Base-by-base conservation (phyloP, 2,888 invertebrate genomes). In the Athetis lepigone region DNA sequence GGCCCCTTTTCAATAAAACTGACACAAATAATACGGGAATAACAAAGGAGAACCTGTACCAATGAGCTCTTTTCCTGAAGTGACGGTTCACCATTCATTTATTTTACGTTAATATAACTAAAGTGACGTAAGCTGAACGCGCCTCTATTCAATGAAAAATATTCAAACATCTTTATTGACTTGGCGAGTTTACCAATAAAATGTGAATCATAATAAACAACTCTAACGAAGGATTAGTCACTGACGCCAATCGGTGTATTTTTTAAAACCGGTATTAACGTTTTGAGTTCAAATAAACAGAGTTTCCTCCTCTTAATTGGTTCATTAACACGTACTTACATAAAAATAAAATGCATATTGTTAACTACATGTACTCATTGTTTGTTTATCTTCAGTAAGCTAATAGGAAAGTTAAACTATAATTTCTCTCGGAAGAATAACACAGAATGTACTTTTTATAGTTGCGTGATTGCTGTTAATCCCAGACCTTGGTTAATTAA, bases 171-270 rank as follows among this genome's bases (percentile, higher is more conserved):
- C 52, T 63, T 13, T 57, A 54, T 66, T 50, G 29, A 55, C 25
- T 51, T 11, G 18, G 51, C 42, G 40, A 55, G 54, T 54, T 60
- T 29, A 47, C 9, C 40, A 72, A 58, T 64, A 47, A 71, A 61
- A 70, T 39, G 46, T 70, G 73, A 70, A 47, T 70, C 66, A 64
- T 8, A 46, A 25, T 39, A 56, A 55, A 50, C 52, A 50, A 40
- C 39, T 65, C 9, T 7, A 40, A 45, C 8, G 42, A 8, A 59
- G 16, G 4, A 21, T 43, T 58, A 65, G 52, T 70, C 67, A 66
- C 27, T 54, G 57, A 29, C 54, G 19, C 29, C 25, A 55, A 45
- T 47, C 45, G 9, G 8, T 19, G 25, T 42, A 42, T 45, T 69
- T 40, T 43, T 33, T 45, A 8, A 6, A n/a, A 33, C 33, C 11